Conservation (phyloP, 2,113 vertebrate species). For the Megalops atlanticus region DNA sequence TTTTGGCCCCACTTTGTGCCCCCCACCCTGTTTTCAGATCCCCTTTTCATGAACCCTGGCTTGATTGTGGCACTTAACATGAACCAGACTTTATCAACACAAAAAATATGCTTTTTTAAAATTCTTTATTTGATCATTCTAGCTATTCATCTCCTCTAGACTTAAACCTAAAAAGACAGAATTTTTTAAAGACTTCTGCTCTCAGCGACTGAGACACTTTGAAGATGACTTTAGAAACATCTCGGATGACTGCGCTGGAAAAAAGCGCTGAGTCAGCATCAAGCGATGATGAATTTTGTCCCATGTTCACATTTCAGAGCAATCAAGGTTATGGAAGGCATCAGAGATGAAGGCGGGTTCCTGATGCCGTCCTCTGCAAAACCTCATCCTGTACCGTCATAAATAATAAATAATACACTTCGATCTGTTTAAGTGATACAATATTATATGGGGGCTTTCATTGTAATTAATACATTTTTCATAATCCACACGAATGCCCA, state of each 20-base stretch:
- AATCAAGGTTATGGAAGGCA: constrained; percentile 20
- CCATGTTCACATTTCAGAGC: not conserved
- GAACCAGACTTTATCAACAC: not conserved
- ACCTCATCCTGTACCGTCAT: not conserved
- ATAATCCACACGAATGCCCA: constrained; percentile 60
- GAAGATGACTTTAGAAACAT: not conserved
- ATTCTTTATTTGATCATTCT: not conserved
- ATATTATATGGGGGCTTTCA: constrained; percentile 61
- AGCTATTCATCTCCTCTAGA: not conserved
- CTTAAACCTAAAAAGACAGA: not conserved
- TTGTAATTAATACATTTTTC: constrained; percentile 72
- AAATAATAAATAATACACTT: constrained; percentile 40
- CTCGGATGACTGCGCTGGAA: not conserved
- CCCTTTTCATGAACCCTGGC: too few relatives aligned
- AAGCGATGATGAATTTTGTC: not conserved
- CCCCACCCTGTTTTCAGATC: too few relatives aligned
- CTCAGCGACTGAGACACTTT: not conserved
- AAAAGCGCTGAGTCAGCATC: not conserved
- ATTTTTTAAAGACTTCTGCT: not conserved
- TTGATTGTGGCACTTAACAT: too few relatives aligned
- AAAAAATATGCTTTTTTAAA: not conserved
- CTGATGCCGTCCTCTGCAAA: not conserved
- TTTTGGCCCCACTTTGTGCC: too few relatives aligned
- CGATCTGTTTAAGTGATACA: constrained; percentile 59
- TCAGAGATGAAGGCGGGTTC: constrained; percentile 8